Base-by-base conservation (phyloP, 2,797 vertebrate genomes). In the Philypnodon macrostomus region DNA sequence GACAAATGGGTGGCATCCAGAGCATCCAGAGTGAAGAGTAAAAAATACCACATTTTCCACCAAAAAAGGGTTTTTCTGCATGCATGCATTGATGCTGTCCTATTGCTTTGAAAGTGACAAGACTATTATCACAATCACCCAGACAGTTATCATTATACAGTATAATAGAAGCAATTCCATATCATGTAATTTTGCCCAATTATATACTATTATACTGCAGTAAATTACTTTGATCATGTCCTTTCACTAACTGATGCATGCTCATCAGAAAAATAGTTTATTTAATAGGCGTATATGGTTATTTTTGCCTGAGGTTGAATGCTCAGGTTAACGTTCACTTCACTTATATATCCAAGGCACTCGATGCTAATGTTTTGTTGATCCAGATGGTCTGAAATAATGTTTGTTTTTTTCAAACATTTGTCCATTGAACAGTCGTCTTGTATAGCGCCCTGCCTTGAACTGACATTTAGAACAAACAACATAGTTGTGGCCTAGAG, bases 131-230 rank as follows among this genome's bases (percentile, higher is more conserved):
- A 44, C 26, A 29, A 17, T 29, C 5, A 18, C 41, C 12, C 24
- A n/a, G 41, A 18, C 5, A 30, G 5, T 44, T 44, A 11, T 44
- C 41, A 31, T 44, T 44, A 44, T 7, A n/a, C n/a, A n/a, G 8
- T 12, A 30, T 44, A 44, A 44, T 44, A 30, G 11, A 15, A 1
- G 27, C 15, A 30, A 44, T 30, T 30, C 41, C 12, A 29, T 17
- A 44, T 17, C 11, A 44, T 44, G n/a, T 44, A n/a, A 44, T 44
- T 42, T 44, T 30, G 11, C 4, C 16, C 41, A 44, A 44, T 44
- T 44, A 18, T 27, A n/a, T 3, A 5, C 16, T 44, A 44, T 44
- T 30, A 44, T 15, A 33, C 11, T 7, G 27, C 16, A 18, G 26
- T 3, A 3, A 10, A 44, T 44, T 31, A 44, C 11, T 31, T 30